phyloP scores from a whole-genome alignment of 2,797 vertebrate species.

The Crocidura indochinensis region DNA sequence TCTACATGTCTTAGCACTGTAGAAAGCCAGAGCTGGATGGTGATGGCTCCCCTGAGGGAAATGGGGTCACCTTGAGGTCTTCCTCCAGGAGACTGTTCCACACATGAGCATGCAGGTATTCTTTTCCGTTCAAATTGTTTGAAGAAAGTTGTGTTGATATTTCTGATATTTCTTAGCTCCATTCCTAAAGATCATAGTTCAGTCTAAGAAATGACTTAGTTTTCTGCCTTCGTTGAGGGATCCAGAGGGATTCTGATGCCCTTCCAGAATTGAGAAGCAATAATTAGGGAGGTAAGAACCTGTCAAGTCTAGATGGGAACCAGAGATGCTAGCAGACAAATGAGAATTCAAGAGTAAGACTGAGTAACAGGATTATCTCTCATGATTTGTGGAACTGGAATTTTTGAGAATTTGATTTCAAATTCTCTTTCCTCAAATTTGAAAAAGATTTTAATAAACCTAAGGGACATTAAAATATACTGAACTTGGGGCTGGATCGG shows the following conservation, averaged over 20 bases:
- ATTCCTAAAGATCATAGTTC: background rate
- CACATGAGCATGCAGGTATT: background rate
- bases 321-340: background rate
- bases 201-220: background rate
- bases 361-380: background rate
- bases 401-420: conserved; percentile 21
- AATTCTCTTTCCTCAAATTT: conserved; percentile 25
- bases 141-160: conserved; percentile 21
- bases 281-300: background rate
- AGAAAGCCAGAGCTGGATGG: background rate
- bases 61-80: background rate
- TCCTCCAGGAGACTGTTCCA: background rate
- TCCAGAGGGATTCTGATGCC: background rate
- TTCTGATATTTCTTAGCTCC: background rate
- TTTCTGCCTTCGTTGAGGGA: background rate
- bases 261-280: background rate
- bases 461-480: background rate
- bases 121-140: background rate
- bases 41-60: background rate
- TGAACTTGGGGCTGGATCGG: background rate
- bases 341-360: background rate
- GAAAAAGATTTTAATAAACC: background rate
- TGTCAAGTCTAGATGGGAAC: background rate
- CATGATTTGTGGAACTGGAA: background rate
- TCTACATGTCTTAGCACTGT: too few species aligned